phyloP scores from a whole-genome alignment of 2,113 vertebrate species.

The Pungitius pungitius region DNA sequence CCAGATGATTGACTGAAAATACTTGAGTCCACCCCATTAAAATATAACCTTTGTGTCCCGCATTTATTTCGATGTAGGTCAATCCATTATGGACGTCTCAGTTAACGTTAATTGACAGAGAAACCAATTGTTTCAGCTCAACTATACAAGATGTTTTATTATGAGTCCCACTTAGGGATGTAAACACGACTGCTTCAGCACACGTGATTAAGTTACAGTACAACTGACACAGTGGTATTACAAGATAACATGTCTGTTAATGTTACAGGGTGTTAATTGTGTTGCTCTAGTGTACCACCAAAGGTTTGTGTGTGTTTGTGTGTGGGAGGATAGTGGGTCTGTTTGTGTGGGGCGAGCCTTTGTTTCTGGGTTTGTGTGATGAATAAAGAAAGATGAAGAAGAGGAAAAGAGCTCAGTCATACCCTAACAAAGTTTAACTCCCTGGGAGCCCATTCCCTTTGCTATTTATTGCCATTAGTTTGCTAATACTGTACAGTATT shows the following conservation, averaged over 20 bases:
- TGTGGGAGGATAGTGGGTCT: slow-evolving; percentile 42
- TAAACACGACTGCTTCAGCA: background rate
- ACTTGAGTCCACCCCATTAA: background rate
- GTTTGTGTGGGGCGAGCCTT: slow-evolving; percentile 42
- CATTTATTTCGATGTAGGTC: background rate
- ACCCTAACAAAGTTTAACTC: slow-evolving; percentile 13
- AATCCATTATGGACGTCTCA: background rate
- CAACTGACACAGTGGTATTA: background rate
- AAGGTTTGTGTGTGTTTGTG: slow-evolving; percentile 33
- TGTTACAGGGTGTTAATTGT: slow-evolving; percentile 11
- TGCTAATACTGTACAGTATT: background rate
- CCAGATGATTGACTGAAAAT: background rate
- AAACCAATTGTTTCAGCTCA: background rate
- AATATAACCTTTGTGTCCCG: background rate
- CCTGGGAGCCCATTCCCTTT: slow-evolving; percentile 56
- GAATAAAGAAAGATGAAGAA: slow-evolving; percentile 11
- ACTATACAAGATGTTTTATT: background rate
- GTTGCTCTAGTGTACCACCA: slow-evolving; percentile 17
- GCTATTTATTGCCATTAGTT: background rate
- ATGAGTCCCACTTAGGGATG: background rate
- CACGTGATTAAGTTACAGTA: too few relatives aligned
- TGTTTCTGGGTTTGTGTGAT: slow-evolving; percentile 43
- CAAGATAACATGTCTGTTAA: background rate
- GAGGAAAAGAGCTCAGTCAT: slow-evolving; percentile 49
- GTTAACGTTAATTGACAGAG: background rate